A percentile compares a stretch with the other conserved stretches of the same genome.
Evolutionary conservation across 2,797 vertebrate species (phyloP).

Genomic region (Podarcis lilfordi): DNA sequence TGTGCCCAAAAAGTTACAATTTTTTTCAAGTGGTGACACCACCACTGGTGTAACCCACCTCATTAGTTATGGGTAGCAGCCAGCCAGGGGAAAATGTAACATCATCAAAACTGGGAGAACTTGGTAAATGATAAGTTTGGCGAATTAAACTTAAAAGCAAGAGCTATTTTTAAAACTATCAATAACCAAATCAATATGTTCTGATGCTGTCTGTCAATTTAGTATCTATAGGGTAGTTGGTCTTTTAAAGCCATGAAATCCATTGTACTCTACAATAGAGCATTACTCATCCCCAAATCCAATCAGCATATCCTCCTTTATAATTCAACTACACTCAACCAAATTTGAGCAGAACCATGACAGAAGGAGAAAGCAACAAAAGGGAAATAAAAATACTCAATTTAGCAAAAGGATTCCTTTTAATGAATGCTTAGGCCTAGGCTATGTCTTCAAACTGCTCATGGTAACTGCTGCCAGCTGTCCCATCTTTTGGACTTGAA

Average conservation of each 20-base stretch:
- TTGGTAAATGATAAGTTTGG: background rate
- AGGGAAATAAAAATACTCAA: background rate
- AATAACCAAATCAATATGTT: background rate
- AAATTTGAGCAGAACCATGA: background rate
- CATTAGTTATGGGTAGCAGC: background rate
- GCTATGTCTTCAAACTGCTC: background rate
- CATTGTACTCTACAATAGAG: background rate
- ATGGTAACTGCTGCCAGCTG: background rate
- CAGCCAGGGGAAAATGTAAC: background rate
- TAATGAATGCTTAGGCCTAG: background rate
- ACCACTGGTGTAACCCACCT: background rate
- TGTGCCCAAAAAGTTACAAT: background rate
- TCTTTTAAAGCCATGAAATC: background rate
- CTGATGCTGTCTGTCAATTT: background rate
- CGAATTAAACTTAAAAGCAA: background rate
- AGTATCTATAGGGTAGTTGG: background rate
- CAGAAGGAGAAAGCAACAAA: background rate
- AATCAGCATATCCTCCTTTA: background rate
- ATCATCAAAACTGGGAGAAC: background rate
- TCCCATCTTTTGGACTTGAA: background rate
- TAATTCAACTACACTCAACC: conserved; percentile 3
- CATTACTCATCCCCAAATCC: background rate
- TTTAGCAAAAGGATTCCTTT: background rate
- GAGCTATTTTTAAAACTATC: background rate
- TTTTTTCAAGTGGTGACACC: background rate